Base-by-base conservation (phyloP, 2,797 vertebrate genomes). In the Coregonus sp. region DNA sequence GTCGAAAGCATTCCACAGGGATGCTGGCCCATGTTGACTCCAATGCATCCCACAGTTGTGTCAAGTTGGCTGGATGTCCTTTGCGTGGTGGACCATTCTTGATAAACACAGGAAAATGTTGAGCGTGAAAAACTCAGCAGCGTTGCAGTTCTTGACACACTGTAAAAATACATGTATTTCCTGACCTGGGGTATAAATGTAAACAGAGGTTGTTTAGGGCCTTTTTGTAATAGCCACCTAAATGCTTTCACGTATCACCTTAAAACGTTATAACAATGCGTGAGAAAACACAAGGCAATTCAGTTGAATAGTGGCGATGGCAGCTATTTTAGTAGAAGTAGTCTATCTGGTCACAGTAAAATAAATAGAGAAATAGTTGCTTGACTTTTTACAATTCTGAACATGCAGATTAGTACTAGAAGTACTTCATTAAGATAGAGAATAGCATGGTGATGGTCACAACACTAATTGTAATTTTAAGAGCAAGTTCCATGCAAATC, bases 161-260 rank as follows among this genome's bases (percentile, higher is more conserved):
- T 47, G 40, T 47, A 52, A 33, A 78, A 77, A 78, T 86, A 66
- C 74, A 79, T 71, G n/a, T 74, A 71, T 76, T 4, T 63, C 79
- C 18, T 11, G 14, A 71, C 4, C 6, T 70, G n/a, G 40, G n/a
- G 29, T 67, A 67, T n/a, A 52, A 11, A 29, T 71, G 70, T 71
- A 71, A 71, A 71, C 37, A 47, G 9, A 50, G 4, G 50, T 25
- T 31, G n/a, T 40, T 67, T 31, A 61, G 20, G 59, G 15, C 7
- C 59, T 61, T 25, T 56, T 20, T 20, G n/a, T 11, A 29, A 29
- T 11, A 31, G 47, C 40, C 47, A 25, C 4, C 11, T 50, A 50
- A 61, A 71, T 25, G 4, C 14, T 71, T 14, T 14, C n/a, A 51
- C 12, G 7, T n/a, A 31, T 4, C 5, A 71, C 14, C 37, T 29